Conservation (phyloP, 2,797 vertebrate species). For the Rhyacichthys aspro region DNA sequence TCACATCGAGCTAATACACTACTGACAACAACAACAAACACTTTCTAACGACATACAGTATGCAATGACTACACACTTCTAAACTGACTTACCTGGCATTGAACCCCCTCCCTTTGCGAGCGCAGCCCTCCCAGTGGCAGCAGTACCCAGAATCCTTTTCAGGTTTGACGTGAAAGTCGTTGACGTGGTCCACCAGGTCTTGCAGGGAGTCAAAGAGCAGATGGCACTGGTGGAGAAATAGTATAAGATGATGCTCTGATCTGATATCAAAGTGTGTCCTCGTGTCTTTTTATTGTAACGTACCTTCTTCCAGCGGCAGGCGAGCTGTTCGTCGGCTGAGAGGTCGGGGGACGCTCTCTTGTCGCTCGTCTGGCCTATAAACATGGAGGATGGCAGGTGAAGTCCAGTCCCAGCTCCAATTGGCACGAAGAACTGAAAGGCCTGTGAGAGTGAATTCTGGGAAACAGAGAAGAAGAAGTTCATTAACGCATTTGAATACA, state of each 20-base stretch:
- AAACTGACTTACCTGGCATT: constrained; percentile 90
- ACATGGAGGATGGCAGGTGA: constrained; percentile 89
- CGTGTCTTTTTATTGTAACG: constrained; percentile 29
- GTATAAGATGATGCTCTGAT: neutral
- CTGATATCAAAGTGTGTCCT: neutral
- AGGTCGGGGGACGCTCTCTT: constrained; percentile 89
- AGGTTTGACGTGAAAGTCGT: constrained; percentile 94
- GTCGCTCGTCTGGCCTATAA: constrained; percentile 86
- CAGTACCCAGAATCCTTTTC: constrained; percentile 97
- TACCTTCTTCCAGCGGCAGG: constrained; percentile 94
- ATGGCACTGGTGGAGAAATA: constrained; percentile 84
- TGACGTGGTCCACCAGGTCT: constrained; percentile 97
- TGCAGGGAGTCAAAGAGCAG: constrained; percentile 95
- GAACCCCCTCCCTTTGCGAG: constrained; percentile 94
- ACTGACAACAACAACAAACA: too few relatives aligned
- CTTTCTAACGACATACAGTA: too few relatives aligned
- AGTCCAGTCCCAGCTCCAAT: constrained; percentile 85
- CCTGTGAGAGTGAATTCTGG: constrained; percentile 88
- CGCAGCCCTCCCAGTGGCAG: constrained; percentile 98
- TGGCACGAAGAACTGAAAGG: constrained; percentile 93
- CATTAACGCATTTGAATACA: too few relatives aligned
- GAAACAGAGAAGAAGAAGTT: constrained; percentile 1
- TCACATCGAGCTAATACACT: too few relatives aligned
- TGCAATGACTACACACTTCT: too few relatives aligned
- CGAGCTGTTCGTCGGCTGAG: constrained; percentile 90